Base-by-base conservation (phyloP, 2,888 invertebrate genomes). In the Griposia aprilina region DNA sequence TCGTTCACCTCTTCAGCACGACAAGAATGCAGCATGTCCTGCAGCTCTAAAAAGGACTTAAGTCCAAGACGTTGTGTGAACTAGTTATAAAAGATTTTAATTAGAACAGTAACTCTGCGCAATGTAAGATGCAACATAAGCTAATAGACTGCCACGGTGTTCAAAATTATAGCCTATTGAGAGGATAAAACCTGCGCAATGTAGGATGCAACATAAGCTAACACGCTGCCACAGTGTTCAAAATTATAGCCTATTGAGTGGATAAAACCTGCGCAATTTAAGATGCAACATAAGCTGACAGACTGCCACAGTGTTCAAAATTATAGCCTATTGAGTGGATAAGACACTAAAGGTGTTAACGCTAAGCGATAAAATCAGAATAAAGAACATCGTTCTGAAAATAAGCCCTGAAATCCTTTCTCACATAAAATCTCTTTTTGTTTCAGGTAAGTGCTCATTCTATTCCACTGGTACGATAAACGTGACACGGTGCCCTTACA, bases 1-100 rank as follows among this genome's bases (percentile, higher is more conserved):
- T 87, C 85, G 87, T 88, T 85, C 87, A 89, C 87, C 89, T 79
- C 84, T 88, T 86, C 86, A 88, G 83, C 86, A 74, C 82, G 69
- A 75, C 74, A 78, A 82, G 90, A 88, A 91, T 90, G 85, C 85
- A 60, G 68, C 52, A 71, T 36, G 52, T 30, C 60, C 36, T 57
- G 8, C n/a, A 17, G 30, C 17, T 70, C 26, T 67, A 62, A 7
- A 36, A 57, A 60, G n/a, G 55, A 41, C 48, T 55, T 48, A 30
- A 36, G 30, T 74, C 17, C 20, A 62, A 57, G 30, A 36, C n/a
- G 23, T 66, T 13, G 52, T 41, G 17, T 41, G 17, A 68, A 57
- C 66, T 50, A 17, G 7, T 67, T 41, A n/a, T n/a, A n/a, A 30
- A 55, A n/a, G 0, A 45, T 57, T 45, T 67, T 30, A 74, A 50